Conservation (phyloP, 2,888 invertebrate species). For the Vannuccia rotundouncinata region DNA sequence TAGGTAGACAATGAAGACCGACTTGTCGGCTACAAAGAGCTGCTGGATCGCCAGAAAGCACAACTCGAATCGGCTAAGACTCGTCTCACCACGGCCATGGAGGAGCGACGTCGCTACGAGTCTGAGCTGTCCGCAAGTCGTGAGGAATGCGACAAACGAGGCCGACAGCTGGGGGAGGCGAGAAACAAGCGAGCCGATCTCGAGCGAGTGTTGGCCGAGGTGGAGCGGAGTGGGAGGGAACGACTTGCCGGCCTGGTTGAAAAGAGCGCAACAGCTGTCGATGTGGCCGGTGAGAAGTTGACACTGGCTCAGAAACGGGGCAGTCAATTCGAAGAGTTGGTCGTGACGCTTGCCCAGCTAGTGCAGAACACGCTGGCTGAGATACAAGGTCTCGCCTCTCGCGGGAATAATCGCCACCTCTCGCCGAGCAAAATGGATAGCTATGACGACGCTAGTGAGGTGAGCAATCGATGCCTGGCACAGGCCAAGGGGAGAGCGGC, state of each 20-base stretch:
- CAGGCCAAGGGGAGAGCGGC: background rate
- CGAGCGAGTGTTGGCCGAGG: background rate
- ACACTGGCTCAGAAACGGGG: too few relatives aligned
- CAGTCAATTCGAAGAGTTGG: too few relatives aligned
- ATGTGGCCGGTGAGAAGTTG: background rate
- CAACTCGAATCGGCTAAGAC: background rate
- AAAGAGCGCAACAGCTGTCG: background rate
- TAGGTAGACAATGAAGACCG: background rate
- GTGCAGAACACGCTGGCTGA: too few relatives aligned
- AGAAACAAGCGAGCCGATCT: background rate
- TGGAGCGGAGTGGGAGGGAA: background rate
- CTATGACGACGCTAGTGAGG: too few relatives aligned
- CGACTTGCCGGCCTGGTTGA: background rate
- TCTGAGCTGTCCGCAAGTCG: background rate
- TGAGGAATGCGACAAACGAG: background rate
- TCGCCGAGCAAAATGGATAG: background rate
- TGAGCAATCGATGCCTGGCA: background rate
- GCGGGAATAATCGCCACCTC: background rate
- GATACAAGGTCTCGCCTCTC: too few relatives aligned
- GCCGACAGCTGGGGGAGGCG: background rate
- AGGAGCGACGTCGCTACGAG: background rate
- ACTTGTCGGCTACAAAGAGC: background rate
- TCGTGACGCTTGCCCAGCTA: too few relatives aligned
- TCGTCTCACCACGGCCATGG: background rate
- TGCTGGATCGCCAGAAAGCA: background rate